Evolutionary conservation across 2,797 vertebrate species (phyloP), one percentile per base, ranked within the genome.

Genomic region (Diplodus sargus): DNA sequence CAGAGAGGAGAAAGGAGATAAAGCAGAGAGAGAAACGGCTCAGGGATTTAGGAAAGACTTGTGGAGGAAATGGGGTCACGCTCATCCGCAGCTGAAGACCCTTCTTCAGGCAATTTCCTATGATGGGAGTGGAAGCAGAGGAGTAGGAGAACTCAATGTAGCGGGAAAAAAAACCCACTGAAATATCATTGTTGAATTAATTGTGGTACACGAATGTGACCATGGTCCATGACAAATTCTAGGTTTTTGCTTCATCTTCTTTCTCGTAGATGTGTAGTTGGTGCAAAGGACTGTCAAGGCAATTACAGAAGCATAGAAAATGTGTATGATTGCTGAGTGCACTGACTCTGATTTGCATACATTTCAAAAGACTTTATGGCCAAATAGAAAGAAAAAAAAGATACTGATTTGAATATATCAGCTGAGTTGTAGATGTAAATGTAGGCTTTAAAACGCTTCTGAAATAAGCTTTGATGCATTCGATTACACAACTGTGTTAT

Each of bases 11-110:
- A 71, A 56, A 59, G 72, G 39, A 52, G 74, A 76, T 74, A 70
- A 72, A 64, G 76, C 68, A 68, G 45, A 70, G 75, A 70, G 57
- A 65, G 62, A 58, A 63, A 68, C 6, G 60, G 68, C 68, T 79
- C 75, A 74, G 85, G 81, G 74, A 75, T 74, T 83, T 63, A 79
- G 77, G 45, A 86, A 81, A 85, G 70, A 78, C 84, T 86, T 66
- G 61, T 68, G 62, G 77, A 58, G 51, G 66, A 79, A 92, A 91
- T 13, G 49, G 69, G 81, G 81, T 78, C 74, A 81, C 49, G 23
- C 42, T 76, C 67, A 68, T 78, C 70, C 80, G 74, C 64, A 85
- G 84, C 74, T 58, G 11, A 74, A 60, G 58, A 78, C 51, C 56
- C 58, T 39, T 15, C 57, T 48, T 47, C 20, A 9, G 70, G 81